Evolutionary conservation across 2,797 vertebrate species (phyloP), one percentile per base, ranked within the genome.

Genomic region (Lagocephalus sceleratus): DNA sequence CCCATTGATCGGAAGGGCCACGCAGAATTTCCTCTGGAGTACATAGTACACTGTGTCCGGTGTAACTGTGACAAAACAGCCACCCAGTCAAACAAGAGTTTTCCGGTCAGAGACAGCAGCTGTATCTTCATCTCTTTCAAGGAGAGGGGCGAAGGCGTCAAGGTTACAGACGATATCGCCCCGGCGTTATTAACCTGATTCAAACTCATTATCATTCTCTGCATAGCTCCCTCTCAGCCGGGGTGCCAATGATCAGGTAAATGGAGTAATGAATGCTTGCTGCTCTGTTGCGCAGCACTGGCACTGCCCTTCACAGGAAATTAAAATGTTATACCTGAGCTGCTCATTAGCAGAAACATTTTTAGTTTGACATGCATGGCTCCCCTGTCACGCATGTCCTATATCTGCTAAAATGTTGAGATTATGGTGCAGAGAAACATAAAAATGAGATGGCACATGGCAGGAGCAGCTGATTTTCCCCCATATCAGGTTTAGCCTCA

Each of bases 261-360:
- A 85, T 81, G 68, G 75, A 74, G 71, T 72, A 79, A 83, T 68
- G 67, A 71, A 73, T 40, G 68, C 57, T 63, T 60, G 66, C 73
- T 57, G 76, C 77, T 84, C 74, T 4, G 47, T 60, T 64, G 75
- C 76, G 57, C 73, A 43, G 54, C 51, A 4, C 54, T 50, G 55
- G 55, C 66, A 48, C 52, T 78, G 77, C 63, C 82, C 77, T 84
- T 81, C 77, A 81, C 77, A 82, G 74, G 77, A 82, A 83, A 85
- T 85, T 73, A 83, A 81, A 79, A 59, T 1, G 23, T 71, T 66
- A 60, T 71, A 75, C 66, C 57, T 72, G 57, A 59, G 61, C 47
- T 51, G 57, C 57, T 71, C 32, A 59, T 68, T 57, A 38, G 43
- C 46, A 54, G 46, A 1, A 71, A 59, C 51, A 57, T 62, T 53